Conservation (phyloP, 2,797 vertebrate species). For the Phyllotis vaccarum region DNA sequence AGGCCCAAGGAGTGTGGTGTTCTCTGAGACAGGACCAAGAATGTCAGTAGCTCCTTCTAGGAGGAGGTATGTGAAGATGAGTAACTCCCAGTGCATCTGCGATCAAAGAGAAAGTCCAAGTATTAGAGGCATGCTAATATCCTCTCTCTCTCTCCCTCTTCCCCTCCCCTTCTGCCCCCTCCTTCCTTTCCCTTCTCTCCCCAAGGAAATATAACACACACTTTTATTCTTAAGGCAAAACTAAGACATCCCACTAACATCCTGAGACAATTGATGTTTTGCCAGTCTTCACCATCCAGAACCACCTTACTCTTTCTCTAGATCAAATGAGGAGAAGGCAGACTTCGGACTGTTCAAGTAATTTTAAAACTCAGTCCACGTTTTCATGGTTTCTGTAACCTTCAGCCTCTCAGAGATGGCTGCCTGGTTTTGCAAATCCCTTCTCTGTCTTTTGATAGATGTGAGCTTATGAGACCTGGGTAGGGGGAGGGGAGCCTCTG, state of each 20-base stretch:
- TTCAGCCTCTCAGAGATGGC: not conserved
- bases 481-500: fast-evolving
- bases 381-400: not conserved
- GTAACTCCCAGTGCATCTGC: not conserved
- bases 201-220: not conserved
- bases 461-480: not conserved
- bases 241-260: not conserved
- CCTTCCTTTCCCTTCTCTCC: not conserved
- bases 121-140: not conserved
- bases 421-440: not conserved
- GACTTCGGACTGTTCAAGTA: not conserved
- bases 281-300: not conserved
- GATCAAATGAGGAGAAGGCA: not conserved
- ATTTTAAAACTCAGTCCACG: not conserved
- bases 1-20: not conserved
- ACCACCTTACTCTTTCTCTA: not conserved
- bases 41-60: not conserved
- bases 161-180: not conserved
- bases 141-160: not conserved
- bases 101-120: not conserved
- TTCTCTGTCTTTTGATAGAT: not conserved
- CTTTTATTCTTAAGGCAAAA: not conserved
- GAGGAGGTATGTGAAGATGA: not conserved
- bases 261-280: not conserved
- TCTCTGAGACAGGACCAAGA: not conserved